phyloP scores from a whole-genome alignment of 2,888 invertebrate species.

The Yponomeuta cagnagella region DNA sequence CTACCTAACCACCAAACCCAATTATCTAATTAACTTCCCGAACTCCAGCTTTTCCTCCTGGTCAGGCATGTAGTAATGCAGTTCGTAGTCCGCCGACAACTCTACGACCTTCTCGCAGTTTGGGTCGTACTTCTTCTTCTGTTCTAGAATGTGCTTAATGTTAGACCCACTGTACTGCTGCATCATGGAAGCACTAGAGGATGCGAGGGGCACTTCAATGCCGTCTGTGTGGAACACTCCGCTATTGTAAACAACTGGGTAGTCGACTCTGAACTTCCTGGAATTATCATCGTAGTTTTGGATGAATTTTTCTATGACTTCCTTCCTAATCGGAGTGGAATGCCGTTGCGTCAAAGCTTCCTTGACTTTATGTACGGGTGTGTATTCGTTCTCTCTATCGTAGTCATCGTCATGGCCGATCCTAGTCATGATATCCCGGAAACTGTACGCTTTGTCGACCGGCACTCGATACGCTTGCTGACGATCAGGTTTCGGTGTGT shows the following conservation, averaged over 20 bases:
- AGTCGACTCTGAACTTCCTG: slow-evolving; percentile 51
- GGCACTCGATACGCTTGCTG: background rate
- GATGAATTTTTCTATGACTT: slow-evolving; percentile 50
- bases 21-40: background rate
- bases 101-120: slow-evolving; percentile 53
- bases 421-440: background rate
- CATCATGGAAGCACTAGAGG: slow-evolving; percentile 49
- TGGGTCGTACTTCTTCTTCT: slow-evolving; percentile 33
- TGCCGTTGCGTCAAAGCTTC: background rate
- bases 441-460: background rate
- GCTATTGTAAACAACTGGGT: slow-evolving; percentile 57
- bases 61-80: slow-evolving; percentile 63
- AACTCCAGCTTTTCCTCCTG: slow-evolving; percentile 42
- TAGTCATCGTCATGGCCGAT: slow-evolving; percentile 31
- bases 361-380: background rate
- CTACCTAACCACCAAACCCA: background rate
- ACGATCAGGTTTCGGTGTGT: background rate
- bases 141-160: slow-evolving; percentile 19
- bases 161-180: slow-evolving; percentile 32
- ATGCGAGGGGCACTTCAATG: slow-evolving; percentile 33
- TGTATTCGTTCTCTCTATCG: slow-evolving; percentile 38
- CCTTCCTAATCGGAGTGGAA: slow-evolving; percentile 38
- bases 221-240: slow-evolving; percentile 46
- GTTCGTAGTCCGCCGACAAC: slow-evolving; percentile 59
- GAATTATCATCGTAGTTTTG: slow-evolving; percentile 59